Evolutionary conservation across 1,140 invertebrate genomes (phyloP).

Genomic region (Listronotus oregonensis): DNA sequence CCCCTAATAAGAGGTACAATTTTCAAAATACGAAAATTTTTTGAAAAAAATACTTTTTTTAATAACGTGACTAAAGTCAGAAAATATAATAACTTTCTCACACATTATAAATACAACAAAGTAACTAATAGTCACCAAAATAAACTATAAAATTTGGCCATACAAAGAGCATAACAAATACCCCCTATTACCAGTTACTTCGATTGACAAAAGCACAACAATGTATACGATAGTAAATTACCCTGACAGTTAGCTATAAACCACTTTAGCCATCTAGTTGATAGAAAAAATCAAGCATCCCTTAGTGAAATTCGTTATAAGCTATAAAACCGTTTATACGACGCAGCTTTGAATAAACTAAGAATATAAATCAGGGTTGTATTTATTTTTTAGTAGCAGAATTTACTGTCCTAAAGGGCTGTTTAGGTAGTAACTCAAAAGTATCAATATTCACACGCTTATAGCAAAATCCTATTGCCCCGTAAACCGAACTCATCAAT

Average conservation of each 20-base stretch:
- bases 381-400: conserved; percentile 38
- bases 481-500: conserved; percentile 23
- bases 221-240: conserved; percentile 24
- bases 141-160: conserved; percentile 19
- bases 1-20: no score
- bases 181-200: conserved; percentile 7
- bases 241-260: conserved; percentile 26
- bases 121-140: conserved; percentile 17
- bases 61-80: no score
- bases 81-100: conserved; percentile 8
- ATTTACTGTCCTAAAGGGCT: conserved; percentile 31
- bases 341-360: conserved; percentile 33
- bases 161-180: conserved; percentile 19
- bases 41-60: no score
- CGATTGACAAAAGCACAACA: conserved; percentile 12
- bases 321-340: conserved; percentile 35
- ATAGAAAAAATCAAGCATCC: conserved; percentile 32
- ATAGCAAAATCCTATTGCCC: conserved; percentile 30
- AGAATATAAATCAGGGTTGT: conserved; percentile 34
- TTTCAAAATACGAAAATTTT: no score
- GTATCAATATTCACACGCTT: conserved; percentile 38
- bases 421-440: conserved; percentile 24
- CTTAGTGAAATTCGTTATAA: conserved; percentile 36
- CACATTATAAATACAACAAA: conserved; percentile 12
- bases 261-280: conserved; percentile 25